Evolutionary conservation across 2,113 vertebrate species (phyloP).

Genomic region (Aldabrachelys gigantea): DNA sequence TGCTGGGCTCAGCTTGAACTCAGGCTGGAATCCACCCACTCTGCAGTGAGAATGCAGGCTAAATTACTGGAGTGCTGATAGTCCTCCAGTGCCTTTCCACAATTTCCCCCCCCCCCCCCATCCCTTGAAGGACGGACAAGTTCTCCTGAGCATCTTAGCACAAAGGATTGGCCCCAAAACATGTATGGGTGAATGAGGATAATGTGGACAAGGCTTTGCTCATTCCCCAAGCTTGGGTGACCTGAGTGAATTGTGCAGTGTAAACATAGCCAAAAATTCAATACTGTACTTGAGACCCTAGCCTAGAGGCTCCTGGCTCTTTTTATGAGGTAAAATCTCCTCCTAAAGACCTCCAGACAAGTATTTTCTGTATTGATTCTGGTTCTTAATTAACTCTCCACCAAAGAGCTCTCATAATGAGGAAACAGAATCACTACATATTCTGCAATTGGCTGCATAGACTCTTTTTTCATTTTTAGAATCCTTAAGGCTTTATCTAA

Average conservation of each 20-base stretch:
- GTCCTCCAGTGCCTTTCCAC: background rate
- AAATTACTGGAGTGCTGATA: background rate
- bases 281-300: background rate
- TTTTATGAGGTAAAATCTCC: background rate
- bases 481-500: background rate
- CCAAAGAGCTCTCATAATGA: background rate
- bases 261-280: background rate
- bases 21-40: background rate
- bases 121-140: background rate
- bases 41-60: background rate
- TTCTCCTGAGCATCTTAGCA: background rate
- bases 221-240: background rate
- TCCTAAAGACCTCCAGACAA: background rate
- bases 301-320: background rate
- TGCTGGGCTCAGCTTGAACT: background rate
- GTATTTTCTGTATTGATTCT: background rate
- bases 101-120: background rate
- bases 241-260: background rate
- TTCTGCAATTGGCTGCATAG: background rate
- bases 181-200: background rate
- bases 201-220: background rate
- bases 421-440: background rate
- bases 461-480: background rate
- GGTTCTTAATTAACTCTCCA: background rate
- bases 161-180: background rate